Percentiles rank a stretch among this genome's conserved stretches.
phyloP scores from a whole-genome alignment of 2,113 vertebrate genomes.

The Nesoenas mayeri region DNA sequence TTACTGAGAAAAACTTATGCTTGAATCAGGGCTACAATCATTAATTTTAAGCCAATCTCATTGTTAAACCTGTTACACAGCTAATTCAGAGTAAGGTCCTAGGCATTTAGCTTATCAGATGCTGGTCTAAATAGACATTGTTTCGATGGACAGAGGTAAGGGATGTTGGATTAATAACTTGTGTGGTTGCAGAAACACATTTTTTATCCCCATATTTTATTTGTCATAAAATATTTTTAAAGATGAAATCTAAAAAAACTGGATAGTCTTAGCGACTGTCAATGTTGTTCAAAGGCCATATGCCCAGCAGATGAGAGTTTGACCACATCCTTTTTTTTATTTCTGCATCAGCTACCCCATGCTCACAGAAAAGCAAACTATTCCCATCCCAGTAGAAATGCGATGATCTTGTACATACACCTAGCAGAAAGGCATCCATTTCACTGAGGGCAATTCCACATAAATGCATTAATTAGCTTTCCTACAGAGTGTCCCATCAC shows the following conservation, averaged over 20 bases:
- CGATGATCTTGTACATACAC: not conserved
- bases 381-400: not conserved
- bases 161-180: not conserved
- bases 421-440: not conserved
- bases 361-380: not conserved
- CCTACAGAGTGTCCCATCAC: not conserved
- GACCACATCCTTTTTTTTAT: not conserved
- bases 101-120: not conserved
- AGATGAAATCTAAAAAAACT: not conserved
- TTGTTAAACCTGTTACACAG: not conserved
- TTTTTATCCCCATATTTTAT: not conserved
- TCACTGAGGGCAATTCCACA: not conserved
- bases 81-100: not conserved
- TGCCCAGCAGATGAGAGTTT: not conserved
- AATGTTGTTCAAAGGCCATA: not conserved
- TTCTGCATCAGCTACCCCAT: not conserved
- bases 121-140: not conserved
- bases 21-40: not conserved
- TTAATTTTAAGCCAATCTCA: not conserved
- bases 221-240: not conserved
- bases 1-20: not conserved
- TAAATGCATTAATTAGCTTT: not conserved
- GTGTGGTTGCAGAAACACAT: not conserved
- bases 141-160: not conserved
- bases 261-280: fast-evolving